Base-by-base conservation (phyloP, 2,113 vertebrate species). In the Oncorhynchus mykiss region DNA sequence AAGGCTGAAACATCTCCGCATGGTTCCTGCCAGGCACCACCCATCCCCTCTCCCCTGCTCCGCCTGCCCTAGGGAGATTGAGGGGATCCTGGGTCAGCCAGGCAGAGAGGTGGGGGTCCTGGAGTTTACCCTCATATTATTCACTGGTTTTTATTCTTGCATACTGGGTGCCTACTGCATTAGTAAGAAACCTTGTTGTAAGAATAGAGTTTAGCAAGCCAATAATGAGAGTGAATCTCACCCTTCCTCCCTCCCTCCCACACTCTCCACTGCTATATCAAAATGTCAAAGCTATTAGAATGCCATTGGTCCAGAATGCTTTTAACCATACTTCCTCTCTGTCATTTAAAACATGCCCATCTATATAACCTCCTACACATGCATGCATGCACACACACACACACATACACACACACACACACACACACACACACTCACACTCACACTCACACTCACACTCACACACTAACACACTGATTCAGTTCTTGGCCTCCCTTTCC, bases 221-320 rank as follows among this genome's bases (percentile, higher is more conserved):
- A 54, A 70, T 59, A 76, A 60, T 57, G 24, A 82, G 75, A 45
- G 70, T 79, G 68, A 76, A 14, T 65, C 64, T 85, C 67, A 60
- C 74, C 79, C 25, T 59, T 74, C 73, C 78, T 13, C 20, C 27
- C 25, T 27, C 25, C 2, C 72, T 39, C 20, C 18, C 22, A 62
- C 73, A 78, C 81, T 86, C 85, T 84, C 71, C 67, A 74, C 71
- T 75, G 25, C 78, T 71, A 48, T 82, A 75, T 72, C 71, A 83
- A 87, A 87, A 81, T 91, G 91, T 92, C 93, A 93, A 73, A 74
- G 67, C 79, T 69, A 48, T 90, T 80, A 75, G 76, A 79, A 79
- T 54, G 67, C 82, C 76, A 0, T 81, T 83, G 70, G 67, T 75
- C 78, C 81, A 76, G 1, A 75, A 45, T 8, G 69, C 48, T 18